These are phyloP conservation scores for Idaea straminata DNA, from an alignment of 2,888 invertebrate genomes.

Conservation along the genomic window DNA sequence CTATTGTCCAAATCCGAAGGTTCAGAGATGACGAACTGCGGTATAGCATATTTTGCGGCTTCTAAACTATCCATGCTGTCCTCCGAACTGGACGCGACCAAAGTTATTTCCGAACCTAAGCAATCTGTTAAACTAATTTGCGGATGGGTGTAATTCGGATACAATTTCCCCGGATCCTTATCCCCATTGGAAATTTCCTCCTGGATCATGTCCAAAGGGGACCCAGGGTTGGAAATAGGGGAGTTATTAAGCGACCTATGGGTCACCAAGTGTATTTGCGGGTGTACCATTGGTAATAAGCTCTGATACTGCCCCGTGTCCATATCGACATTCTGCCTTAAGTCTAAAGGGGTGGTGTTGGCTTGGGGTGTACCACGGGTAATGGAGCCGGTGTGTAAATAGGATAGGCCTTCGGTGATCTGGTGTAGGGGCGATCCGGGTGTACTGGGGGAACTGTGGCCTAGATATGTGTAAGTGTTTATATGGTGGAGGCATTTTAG, in stretches of 20 bases:
- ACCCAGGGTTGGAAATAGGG: slow-evolving; percentile 82
- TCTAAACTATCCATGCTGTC: slow-evolving; percentile 86
- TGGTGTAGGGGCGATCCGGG: slow-evolving; percentile 82
- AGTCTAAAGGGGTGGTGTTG: slow-evolving; percentile 77
- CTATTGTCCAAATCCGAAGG: slow-evolving; percentile 84
- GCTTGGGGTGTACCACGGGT: slow-evolving; percentile 83
- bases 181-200: slow-evolving; percentile 79
- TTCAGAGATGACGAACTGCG: slow-evolving; percentile 86
- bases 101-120: slow-evolving; percentile 89
- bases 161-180: slow-evolving; percentile 21
- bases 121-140: slow-evolving; percentile 97
- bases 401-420: slow-evolving; percentile 85
- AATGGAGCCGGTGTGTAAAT: slow-evolving; percentile 88
- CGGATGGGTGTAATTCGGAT: slow-evolving; percentile 78
- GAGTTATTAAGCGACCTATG: slow-evolving; percentile 82
- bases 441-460: slow-evolving; percentile 50
- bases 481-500: slow-evolving; percentile 51
- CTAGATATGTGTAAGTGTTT: slow-evolving; percentile 49
- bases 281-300: slow-evolving; percentile 66
- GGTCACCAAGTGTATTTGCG: slow-evolving; percentile 65
- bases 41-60: slow-evolving; percentile 75
- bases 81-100: slow-evolving; percentile 88
- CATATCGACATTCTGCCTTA: slow-evolving; percentile 76
- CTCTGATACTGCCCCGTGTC: slow-evolving; percentile 65
- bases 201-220: slow-evolving; percentile 89